Conservation (phyloP, 2,113 vertebrate species). For the Seriola dumerili region DNA sequence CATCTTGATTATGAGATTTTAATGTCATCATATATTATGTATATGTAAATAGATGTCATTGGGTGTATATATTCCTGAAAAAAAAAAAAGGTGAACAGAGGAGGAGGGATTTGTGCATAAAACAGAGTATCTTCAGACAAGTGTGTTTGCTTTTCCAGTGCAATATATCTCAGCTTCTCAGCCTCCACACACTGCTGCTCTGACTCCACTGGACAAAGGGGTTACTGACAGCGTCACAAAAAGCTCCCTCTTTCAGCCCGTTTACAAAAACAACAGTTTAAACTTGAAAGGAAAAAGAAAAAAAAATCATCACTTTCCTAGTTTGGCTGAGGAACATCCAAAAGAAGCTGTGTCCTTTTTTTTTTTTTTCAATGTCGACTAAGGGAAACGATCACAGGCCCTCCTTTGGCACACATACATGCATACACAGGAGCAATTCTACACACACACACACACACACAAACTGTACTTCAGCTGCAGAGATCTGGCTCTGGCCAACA, state of each 20-base stretch:
- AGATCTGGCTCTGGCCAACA: conserved; percentile 32
- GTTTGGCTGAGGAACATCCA: conserved; percentile 39
- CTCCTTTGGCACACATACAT: conserved; percentile 32
- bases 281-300: conserved; percentile 43
- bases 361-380: conserved; percentile 5
- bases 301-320: conserved; percentile 25
- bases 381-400: conserved; percentile 34
- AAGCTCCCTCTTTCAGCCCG: conserved; percentile 47
- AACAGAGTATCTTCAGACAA: conserved; percentile 27
- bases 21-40: neutral
- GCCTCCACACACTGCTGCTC: conserved; percentile 53
- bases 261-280: conserved; percentile 63
- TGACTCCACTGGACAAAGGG: conserved; percentile 65
- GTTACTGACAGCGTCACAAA: conserved; percentile 63
- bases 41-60: neutral
- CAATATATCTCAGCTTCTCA: conserved; percentile 35
- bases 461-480: conserved; percentile 29
- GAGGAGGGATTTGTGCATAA: neutral
- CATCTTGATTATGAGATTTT: neutral
- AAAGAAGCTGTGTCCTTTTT: conserved; percentile 30
- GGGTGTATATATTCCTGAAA: neutral
- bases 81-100: neutral
- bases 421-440: neutral
- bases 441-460: conserved; percentile 23
- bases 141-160: conserved; percentile 67